These are phyloP conservation scores for Anagyrus pseudococci DNA, from an alignment of 2,888 invertebrate species.

Conservation along the genomic window DNA sequence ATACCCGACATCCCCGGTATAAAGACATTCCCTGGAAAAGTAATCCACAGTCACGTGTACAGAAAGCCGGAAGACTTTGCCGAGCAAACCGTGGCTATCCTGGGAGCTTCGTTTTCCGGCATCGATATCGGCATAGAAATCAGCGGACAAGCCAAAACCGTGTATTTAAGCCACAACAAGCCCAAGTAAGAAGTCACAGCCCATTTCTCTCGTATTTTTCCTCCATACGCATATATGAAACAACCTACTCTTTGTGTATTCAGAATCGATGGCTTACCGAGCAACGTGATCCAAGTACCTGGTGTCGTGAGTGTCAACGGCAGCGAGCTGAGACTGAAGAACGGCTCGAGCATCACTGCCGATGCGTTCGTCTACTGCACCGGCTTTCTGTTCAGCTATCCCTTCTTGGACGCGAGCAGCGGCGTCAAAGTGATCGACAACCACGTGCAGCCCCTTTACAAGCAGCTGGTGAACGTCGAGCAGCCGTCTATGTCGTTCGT, in stretches of 20 bases:
- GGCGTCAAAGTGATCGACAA: slow-evolving; percentile 7
- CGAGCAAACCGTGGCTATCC: background rate
- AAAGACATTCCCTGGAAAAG: slow-evolving; percentile 4
- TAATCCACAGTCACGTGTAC: slow-evolving; percentile 23
- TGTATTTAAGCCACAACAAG: slow-evolving; percentile 22
- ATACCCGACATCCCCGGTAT: background rate
- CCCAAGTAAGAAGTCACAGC: slow-evolving; percentile 59
- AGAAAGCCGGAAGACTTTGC: slow-evolving; percentile 15
- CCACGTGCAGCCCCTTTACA: slow-evolving; percentile 7
- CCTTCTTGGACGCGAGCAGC: slow-evolving; percentile 8
- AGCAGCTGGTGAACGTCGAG: slow-evolving; percentile 12
- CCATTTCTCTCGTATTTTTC: too few species aligned
- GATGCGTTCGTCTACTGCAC: slow-evolving; percentile 17
- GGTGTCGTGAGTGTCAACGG: slow-evolving; percentile 1
- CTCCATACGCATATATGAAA: background rate
- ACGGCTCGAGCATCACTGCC: background rate
- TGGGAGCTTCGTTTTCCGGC: slow-evolving; percentile 16
- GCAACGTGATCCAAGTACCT: slow-evolving; percentile 1
- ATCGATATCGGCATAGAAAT: slow-evolving; percentile 18
- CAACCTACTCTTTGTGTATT: background rate
- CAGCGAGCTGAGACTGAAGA: background rate
- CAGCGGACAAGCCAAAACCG: background rate
- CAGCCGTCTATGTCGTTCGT: slow-evolving; percentile 10
- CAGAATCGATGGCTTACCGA: slow-evolving; percentile 4
- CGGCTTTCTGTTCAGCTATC: slow-evolving; percentile 1